These are phyloP conservation scores for Dinomys branickii DNA, from an alignment of 2,113 vertebrate species.

Conservation along the genomic window DNA sequence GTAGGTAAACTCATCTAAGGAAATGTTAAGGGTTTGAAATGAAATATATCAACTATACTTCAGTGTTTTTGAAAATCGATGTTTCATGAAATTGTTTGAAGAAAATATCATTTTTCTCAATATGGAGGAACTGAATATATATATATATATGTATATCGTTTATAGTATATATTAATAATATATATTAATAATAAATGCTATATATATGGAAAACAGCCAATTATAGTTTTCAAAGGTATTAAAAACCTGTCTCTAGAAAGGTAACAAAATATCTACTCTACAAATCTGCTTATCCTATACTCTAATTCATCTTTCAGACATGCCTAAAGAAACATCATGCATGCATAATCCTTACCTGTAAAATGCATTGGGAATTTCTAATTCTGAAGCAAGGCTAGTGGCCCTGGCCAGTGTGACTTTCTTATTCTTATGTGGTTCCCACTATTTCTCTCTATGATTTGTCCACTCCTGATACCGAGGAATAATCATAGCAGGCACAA, in stretches of 20 bases:
- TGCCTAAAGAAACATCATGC: neutral
- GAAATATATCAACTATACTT: neutral
- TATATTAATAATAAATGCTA: no score
- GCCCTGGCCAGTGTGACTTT: neutral
- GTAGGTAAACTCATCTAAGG: neutral
- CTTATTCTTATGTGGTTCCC: neutral
- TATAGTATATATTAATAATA: no score
- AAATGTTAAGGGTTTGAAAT: slow-evolving; percentile 17
- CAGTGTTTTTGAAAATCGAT: slow-evolving; percentile 15
- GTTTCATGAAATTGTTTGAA: neutral
- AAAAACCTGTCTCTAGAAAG: neutral
- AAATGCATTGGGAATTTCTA: neutral
- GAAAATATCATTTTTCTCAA: neutral
- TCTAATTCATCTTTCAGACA: neutral
- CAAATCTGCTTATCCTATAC: neutral
- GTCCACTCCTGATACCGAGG: neutral
- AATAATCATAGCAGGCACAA: neutral
- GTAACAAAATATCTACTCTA: neutral
- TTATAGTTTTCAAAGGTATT: slow-evolving; percentile 25
- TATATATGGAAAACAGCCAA: neutral
- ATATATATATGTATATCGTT: neutral
- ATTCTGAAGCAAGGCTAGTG: neutral
- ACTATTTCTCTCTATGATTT: neutral
- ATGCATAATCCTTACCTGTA: neutral
- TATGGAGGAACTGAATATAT: neutral